Evolutionary conservation across 2,113 vertebrate species (phyloP), one percentile per base, ranked within the genome.

Genomic region (Psammodynastes pulverulentus): DNA sequence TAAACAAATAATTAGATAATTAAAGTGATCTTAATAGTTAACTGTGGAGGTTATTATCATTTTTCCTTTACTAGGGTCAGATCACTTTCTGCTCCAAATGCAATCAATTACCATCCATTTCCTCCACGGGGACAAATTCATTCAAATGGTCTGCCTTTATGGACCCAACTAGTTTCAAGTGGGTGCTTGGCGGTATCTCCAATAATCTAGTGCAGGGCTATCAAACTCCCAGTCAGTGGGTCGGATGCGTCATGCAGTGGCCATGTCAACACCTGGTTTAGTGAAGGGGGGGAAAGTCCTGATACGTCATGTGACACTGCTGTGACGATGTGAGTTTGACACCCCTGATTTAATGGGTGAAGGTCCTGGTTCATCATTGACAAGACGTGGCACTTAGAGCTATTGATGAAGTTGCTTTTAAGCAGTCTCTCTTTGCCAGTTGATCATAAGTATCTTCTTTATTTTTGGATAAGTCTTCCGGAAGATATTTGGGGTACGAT

Each of bases 191-290:
- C 39, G 15, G 19, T 39, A 39, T 72, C 67, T 34, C 2, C 67
- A 72, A 7, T 34, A 72, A 72, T 39, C n/a, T 72, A 54, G 53
- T 54, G 53, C 53, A 54, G 6, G 21, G 19, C 53, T 54, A 6
- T 54, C 53, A 54, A 54, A 23, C 19, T 23, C 5, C 0, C 0
- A 2, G 19, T 1, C 21, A 5, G 0, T 0, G 21, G 21, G 21
- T 21, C 0, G 53, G 53, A 54, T 54, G 17, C 17, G 15, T 17
- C 51, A 52, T 15, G 4, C 4, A 5, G 17, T 53, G 53, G 53
- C 21, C 53, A 54, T 21, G 6, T 21, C 21, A 5, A 54, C 0
- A 21, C 5, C 21, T 0, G 2, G 21, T 54, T 54, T 54, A 54
- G 53, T 5, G 2, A 54, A 54, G 21, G 21, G 19, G 52, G 19